These are phyloP conservation scores for Muntiacus muntjak DNA, from an alignment of 2,113 vertebrate species.

Conservation along the genomic window DNA sequence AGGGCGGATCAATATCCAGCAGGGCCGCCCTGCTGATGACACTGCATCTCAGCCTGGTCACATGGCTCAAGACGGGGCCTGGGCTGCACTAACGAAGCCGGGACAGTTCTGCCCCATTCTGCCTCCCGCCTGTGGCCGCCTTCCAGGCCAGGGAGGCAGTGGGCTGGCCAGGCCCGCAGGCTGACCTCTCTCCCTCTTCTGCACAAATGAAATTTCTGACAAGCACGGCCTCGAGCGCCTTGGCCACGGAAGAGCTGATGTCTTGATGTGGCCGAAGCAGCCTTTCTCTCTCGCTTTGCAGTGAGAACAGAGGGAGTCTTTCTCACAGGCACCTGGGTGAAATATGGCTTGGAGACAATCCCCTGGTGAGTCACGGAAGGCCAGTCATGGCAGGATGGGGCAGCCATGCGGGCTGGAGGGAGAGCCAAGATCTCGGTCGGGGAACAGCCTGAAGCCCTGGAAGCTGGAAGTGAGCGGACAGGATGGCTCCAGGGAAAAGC, in stretches of 20 bases:
- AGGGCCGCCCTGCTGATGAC: not conserved
- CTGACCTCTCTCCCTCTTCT: not conserved
- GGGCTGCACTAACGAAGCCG: not conserved
- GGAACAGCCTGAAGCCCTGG: not conserved
- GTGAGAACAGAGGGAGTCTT: fast-evolving
- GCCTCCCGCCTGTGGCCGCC: not conserved
- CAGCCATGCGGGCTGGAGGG: not conserved
- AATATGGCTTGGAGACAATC: not conserved
- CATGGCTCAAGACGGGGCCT: not conserved
- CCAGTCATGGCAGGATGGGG: fast-evolving
- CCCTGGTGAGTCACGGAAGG: not conserved
- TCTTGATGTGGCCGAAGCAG: not conserved
- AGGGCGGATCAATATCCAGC: not conserved
- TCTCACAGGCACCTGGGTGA: not conserved
- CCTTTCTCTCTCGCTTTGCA: not conserved
- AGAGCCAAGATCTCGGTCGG: not conserved
- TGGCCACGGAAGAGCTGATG: not conserved
- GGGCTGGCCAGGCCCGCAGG: not conserved
- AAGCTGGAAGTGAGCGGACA: not conserved
- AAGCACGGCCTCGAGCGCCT: fast-evolving
- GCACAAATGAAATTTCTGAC: conserved; percentile 35
- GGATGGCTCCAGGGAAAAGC: not conserved
- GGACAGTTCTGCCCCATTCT: not conserved
- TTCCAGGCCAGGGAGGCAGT: not conserved
- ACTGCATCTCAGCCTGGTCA: conserved; percentile 25